phyloP scores from a whole-genome alignment of 2,113 vertebrate genomes.

The Cryptoleucopteryx plumbea region DNA sequence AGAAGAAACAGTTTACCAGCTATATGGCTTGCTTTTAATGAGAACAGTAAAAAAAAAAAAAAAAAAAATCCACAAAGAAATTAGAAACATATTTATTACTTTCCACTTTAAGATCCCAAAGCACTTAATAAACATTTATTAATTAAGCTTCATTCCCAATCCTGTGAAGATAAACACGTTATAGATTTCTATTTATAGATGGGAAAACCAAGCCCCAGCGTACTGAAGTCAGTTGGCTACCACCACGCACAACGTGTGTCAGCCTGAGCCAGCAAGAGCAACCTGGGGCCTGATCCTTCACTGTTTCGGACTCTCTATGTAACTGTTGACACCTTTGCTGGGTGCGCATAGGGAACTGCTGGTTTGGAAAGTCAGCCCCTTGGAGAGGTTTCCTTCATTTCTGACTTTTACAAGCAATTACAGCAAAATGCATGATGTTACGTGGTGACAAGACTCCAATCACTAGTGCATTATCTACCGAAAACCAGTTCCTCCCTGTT shows the following conservation, averaged over 20 bases:
- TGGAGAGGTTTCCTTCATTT: neutral
- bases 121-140: neutral
- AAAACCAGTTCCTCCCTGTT: neutral
- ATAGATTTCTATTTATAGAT: neutral
- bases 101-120: neutral
- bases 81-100: conserved; percentile 4
- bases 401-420: neutral
- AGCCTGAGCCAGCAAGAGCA: neutral
- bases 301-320: neutral
- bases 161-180: neutral
- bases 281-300: neutral
- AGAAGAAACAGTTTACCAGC: neutral
- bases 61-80: neutral
- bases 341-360: neutral
- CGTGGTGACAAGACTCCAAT: neutral
- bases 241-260: rapidly evolving
- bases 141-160: neutral
- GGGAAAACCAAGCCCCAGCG: neutral
- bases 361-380: neutral
- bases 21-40: neutral
- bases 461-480: neutral
- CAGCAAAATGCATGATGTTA: neutral
- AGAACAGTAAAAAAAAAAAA: neutral
- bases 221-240: neutral
- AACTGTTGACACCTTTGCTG: neutral